Evolutionary conservation across 2,888 invertebrate species (phyloP).

Genomic region (Chironomus riparius): DNA sequence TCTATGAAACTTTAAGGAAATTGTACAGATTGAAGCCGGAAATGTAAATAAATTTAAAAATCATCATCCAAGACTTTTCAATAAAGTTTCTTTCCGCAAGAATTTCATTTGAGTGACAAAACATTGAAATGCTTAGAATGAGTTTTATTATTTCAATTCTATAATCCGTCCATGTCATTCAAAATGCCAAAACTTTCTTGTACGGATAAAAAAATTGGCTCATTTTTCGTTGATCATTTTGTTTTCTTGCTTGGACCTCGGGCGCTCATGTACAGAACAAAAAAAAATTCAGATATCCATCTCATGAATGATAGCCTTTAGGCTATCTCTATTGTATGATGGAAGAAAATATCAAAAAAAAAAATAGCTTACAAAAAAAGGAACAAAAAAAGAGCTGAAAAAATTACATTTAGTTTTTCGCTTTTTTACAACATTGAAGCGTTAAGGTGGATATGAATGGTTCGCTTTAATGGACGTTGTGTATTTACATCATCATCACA

Average conservation of each 20-base stretch:
- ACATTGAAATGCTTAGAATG: background rate
- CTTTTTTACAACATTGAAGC: background rate
- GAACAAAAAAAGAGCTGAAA: background rate
- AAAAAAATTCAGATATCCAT: background rate
- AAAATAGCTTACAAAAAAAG: background rate
- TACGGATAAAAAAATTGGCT: background rate
- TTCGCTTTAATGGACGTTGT: slow-evolving; percentile 1
- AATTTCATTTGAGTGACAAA: background rate
- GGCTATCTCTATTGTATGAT: background rate
- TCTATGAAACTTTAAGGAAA: no score
- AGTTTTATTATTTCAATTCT: background rate
- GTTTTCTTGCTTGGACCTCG: background rate
- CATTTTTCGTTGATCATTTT: background rate
- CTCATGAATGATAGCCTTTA: background rate
- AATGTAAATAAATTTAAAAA: no score
- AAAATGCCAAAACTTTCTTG: background rate
- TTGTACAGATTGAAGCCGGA: no score
- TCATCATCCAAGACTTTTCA: no score
- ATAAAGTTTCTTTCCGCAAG: no score
- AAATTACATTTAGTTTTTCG: background rate
- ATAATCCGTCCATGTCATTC: background rate
- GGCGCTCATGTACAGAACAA: background rate
- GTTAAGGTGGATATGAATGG: background rate
- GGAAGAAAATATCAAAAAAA: background rate
- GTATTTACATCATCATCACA: background rate